These are phyloP conservation scores for Siderastrea siderea DNA, from an alignment of 92 coral and sea anemone species.

Conservation along the genomic window DNA sequence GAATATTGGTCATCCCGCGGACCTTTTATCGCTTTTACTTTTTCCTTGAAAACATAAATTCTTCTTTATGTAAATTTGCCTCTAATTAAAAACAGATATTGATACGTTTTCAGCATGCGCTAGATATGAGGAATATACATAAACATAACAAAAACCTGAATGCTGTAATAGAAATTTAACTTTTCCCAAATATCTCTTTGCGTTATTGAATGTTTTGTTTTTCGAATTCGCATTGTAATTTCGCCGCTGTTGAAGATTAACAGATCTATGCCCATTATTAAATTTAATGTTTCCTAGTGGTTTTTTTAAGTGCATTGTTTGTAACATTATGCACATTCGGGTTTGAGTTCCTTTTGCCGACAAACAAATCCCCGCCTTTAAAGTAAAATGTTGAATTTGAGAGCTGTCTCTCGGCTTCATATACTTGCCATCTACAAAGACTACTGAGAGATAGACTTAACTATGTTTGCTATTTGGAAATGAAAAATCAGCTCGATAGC, in stretches of 20 bases:
- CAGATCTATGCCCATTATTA: too few species aligned
- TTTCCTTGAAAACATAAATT: background rate
- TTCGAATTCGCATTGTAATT: background rate
- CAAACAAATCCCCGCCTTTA: slow-evolving; percentile 23
- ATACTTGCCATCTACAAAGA: background rate
- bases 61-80: slow-evolving; percentile 4
- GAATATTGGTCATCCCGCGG: background rate
- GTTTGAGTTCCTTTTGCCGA: slow-evolving; percentile 15
- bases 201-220: background rate
- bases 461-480: background rate
- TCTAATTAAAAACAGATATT: background rate
- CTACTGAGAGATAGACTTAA: background rate
- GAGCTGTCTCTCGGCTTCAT: background rate
- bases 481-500: slow-evolving; percentile 1
- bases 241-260: background rate
- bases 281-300: too few species aligned
- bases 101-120: background rate
- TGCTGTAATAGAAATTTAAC: background rate
- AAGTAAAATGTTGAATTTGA: background rate
- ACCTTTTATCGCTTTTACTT: background rate
- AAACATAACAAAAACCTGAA: background rate
- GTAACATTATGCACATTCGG: too few species aligned
- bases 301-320: too few species aligned
- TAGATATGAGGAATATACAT: background rate
- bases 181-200: too few species aligned